phyloP scores from a whole-genome alignment of 2,797 vertebrate species.

The Syngnathus rostellatus region DNA sequence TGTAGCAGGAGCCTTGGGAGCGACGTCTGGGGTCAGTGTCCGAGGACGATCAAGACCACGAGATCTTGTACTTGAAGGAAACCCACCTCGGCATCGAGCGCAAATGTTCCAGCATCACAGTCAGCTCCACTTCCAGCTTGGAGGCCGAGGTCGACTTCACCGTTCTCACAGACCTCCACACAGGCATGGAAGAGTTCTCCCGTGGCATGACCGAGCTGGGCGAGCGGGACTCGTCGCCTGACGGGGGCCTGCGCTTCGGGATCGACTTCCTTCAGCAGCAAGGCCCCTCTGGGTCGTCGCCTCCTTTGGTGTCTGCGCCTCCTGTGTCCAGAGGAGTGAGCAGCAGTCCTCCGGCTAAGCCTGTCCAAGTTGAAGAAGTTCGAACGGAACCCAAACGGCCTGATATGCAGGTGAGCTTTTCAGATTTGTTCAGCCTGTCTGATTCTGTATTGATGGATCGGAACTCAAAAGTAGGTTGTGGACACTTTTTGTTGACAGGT shows the following conservation, averaged over 20 bases:
- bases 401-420: conserved; percentile 50
- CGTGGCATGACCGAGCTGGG: conserved; percentile 72
- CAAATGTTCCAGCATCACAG: conserved; percentile 94
- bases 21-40: conserved; percentile 73
- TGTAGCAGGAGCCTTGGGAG: conserved; percentile 78
- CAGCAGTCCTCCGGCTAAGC: conserved; percentile 56
- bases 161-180: conserved; percentile 88
- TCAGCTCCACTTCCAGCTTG: conserved; percentile 94
- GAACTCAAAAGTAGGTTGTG: not conserved
- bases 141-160: conserved; percentile 98
- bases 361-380: conserved; percentile 43
- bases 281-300: conserved; percentile 33
- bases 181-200: conserved; percentile 95
- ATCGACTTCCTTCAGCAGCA: conserved; percentile 70
- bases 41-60: conserved; percentile 89
- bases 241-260: conserved; percentile 78
- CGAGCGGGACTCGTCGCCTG: conserved; percentile 73
- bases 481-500: not conserved
- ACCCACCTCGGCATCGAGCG: conserved; percentile 92
- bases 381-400: conserved; percentile 50
- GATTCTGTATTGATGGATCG: not conserved
- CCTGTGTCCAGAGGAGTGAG: conserved; percentile 38
- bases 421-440: not conserved
- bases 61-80: conserved; percentile 86
- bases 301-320: conserved; percentile 40